Conservation (phyloP, 1,140 invertebrate species). For the Neodiprion fabricii region DNA sequence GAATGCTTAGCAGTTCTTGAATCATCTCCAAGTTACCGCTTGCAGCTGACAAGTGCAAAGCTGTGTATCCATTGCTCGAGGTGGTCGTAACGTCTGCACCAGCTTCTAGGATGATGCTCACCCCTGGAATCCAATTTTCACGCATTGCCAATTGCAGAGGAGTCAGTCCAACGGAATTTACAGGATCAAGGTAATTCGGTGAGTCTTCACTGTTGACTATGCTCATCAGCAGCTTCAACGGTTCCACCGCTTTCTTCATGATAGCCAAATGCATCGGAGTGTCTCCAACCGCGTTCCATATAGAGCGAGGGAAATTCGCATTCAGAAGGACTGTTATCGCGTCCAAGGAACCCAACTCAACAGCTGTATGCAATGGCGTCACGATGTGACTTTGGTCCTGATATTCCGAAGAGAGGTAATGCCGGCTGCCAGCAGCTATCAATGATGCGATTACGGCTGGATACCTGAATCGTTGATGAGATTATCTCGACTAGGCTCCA, state of each 20-base stretch:
- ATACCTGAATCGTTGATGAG: conserved; percentile 39
- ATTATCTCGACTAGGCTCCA: neutral
- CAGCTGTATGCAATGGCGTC: conserved; percentile 69
- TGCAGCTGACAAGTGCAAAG: conserved; percentile 65
- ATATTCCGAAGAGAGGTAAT: conserved; percentile 45
- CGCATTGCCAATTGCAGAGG: conserved; percentile 57
- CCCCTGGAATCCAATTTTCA: conserved; percentile 60
- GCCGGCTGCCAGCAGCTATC: conserved; percentile 45
- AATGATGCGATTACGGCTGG: conserved; percentile 53
- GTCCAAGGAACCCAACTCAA: conserved; percentile 60
- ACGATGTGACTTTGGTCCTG: conserved; percentile 39
- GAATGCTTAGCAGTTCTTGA: conserved; percentile 65
- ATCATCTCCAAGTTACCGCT: conserved; percentile 69
- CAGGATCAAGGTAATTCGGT: conserved; percentile 51
- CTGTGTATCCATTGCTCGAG: conserved; percentile 68
- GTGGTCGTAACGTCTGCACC: conserved; percentile 72
- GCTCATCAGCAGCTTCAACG: conserved; percentile 56
- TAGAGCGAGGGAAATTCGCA: conserved; percentile 60
- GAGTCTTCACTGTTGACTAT: conserved; percentile 44
- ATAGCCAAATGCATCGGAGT: conserved; percentile 70
- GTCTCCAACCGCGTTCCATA: conserved; percentile 63
- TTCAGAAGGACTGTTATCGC: conserved; percentile 63
- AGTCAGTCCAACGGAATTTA: conserved; percentile 54
- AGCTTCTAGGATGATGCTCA: conserved; percentile 70
- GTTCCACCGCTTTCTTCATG: conserved; percentile 49